Conservation (phyloP, 2,113 vertebrate species). For the Tupaia tana region DNA sequence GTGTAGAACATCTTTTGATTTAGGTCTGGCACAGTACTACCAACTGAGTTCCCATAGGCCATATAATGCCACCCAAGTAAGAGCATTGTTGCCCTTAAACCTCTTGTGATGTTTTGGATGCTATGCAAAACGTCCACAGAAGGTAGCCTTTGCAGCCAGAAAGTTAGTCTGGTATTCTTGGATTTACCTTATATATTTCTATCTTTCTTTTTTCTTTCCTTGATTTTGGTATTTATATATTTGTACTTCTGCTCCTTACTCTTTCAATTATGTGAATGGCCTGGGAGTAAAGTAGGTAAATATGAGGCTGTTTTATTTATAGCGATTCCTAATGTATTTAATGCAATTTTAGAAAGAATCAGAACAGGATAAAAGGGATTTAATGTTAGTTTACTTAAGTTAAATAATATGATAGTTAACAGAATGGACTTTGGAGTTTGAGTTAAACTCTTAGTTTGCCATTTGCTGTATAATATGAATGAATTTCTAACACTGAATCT, state of each 20-base stretch:
- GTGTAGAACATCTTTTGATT: conserved; percentile 39
- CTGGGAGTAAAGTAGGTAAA: background rate
- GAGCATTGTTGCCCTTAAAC: background rate
- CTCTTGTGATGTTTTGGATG: background rate
- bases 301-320: background rate
- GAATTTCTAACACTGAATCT: background rate
- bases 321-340: background rate
- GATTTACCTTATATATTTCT: conserved; percentile 18
- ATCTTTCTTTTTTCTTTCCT: conserved; percentile 28
- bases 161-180: background rate
- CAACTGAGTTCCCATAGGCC: background rate
- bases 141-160: background rate
- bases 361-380: background rate
- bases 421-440: background rate
- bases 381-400: background rate
- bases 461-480: background rate
- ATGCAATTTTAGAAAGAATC: background rate
- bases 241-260: background rate
- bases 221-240: conserved; percentile 18
- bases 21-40: background rate
- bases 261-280: background rate
- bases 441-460: background rate
- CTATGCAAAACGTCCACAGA: background rate
- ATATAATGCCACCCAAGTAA: background rate
- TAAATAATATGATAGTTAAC: conserved; percentile 17